Evolutionary conservation across 2,888 invertebrate genomes (phyloP).

Genomic region (Stegana nigrithorax): DNA sequence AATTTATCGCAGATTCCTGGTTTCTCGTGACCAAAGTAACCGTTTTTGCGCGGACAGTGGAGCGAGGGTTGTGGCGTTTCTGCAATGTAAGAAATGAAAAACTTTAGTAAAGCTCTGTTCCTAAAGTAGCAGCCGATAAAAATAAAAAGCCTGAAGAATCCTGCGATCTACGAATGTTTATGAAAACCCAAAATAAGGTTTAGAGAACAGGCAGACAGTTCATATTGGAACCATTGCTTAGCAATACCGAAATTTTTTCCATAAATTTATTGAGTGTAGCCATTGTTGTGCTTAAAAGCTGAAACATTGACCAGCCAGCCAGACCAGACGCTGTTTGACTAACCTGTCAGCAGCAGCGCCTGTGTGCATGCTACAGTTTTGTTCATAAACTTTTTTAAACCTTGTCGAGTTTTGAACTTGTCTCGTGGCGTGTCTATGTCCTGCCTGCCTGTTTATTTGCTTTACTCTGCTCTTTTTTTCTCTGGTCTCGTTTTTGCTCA

Average conservation of each 20-base stretch:
- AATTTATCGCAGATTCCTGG: conserved; percentile 84
- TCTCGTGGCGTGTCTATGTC: neutral
- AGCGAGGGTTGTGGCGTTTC: conserved; percentile 79
- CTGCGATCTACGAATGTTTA: too few species aligned
- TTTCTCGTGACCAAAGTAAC: conserved; percentile 88
- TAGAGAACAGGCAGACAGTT: too few species aligned
- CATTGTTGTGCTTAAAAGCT: too few species aligned
- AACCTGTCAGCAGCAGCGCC: neutral
- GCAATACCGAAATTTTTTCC: too few species aligned
- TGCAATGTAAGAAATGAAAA: conserved; percentile 61
- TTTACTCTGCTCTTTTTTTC: neutral
- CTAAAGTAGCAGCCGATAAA: neutral
- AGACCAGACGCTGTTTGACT: neutral
- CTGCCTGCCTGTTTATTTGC: neutral
- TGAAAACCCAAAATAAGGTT: too few species aligned
- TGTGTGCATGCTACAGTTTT: neutral
- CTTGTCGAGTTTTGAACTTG: neutral
- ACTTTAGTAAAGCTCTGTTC: neutral
- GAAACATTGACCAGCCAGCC: neutral
- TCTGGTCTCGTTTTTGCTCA: conserved; percentile 2
- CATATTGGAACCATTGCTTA: too few species aligned
- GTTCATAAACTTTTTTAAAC: too few species aligned
- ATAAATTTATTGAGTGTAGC: too few species aligned
- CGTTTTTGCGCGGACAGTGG: conserved; percentile 85
- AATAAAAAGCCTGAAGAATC: too few species aligned